Evolutionary conservation across 2,888 invertebrate genomes (phyloP).

Genomic region (Leuctra nigra): DNA sequence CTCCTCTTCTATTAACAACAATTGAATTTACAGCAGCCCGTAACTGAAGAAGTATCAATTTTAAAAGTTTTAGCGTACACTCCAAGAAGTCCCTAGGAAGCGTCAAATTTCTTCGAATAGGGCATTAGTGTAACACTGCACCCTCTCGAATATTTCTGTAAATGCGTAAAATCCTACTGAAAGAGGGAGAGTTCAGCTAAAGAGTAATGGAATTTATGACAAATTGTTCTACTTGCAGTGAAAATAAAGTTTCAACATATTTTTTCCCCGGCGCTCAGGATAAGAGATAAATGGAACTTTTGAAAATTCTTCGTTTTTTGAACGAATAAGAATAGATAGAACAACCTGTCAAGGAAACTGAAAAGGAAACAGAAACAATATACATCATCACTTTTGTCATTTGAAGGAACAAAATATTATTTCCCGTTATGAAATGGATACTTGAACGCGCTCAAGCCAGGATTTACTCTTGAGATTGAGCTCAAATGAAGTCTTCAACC

Average conservation of each 20-base stretch:
- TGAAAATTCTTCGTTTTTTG: slow-evolving; percentile 4
- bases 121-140: not conserved
- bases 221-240: slow-evolving; percentile 16
- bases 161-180: not conserved
- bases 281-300: slow-evolving; percentile 15
- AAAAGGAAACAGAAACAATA: slow-evolving; percentile 6
- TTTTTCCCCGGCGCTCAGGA: not conserved
- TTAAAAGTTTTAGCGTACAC: no score
- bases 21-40: no score
- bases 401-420: not conserved
- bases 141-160: not conserved
- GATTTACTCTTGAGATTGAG: no score
- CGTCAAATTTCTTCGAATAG: slow-evolving; percentile 1
- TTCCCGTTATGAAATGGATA: no score
- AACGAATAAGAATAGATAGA: not conserved
- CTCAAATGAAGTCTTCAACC: no score
- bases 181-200: not conserved
- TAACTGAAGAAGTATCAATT: no score
- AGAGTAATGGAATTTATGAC: slow-evolving; percentile 18
- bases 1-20: no score
- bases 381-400: not conserved
- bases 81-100: not conserved
- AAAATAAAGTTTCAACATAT: slow-evolving; percentile 15
- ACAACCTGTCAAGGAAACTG: slow-evolving; percentile 7
- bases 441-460: no score